A percentile compares a stretch with the other conserved stretches of the same genome.
Conservation (phyloP, 1,140 invertebrate genomes). For the Adelges cooleyi region DNA sequence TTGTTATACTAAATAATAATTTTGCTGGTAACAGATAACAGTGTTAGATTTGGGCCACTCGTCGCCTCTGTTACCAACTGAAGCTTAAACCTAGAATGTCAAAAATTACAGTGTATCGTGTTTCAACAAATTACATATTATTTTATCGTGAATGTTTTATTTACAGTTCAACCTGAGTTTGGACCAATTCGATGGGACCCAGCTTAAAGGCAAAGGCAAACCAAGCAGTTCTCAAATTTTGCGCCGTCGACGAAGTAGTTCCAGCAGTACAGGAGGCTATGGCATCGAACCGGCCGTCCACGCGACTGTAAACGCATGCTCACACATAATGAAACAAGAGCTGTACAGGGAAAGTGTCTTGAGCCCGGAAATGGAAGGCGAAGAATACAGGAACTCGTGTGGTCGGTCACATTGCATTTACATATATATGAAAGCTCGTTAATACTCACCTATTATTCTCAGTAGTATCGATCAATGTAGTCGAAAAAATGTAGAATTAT, state of each 20-base stretch:
- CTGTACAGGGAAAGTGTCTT: slow-evolving; percentile 36
- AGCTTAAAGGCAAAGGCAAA: slow-evolving; percentile 1
- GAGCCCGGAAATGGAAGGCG: slow-evolving; percentile 24
- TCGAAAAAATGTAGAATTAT: too few relatives aligned
- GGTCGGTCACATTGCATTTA: slow-evolving; percentile 25
- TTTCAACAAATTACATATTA: too few relatives aligned
- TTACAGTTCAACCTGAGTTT: slow-evolving; percentile 3
- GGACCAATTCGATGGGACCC: background rate
- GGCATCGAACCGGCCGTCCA: slow-evolving; percentile 37
- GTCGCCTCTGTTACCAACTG: too few relatives aligned
- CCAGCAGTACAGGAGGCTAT: slow-evolving; percentile 35
- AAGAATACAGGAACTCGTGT: slow-evolving; percentile 30
- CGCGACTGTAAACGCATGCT: slow-evolving; percentile 37
- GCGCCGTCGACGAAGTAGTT: slow-evolving; percentile 32
- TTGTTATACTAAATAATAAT: too few relatives aligned
- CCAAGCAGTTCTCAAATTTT: background rate
- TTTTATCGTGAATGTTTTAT: background rate
- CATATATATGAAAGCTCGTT: too few relatives aligned
- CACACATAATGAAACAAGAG: slow-evolving; percentile 36
- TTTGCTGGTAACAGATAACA: too few relatives aligned
- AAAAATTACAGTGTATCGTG: too few relatives aligned
- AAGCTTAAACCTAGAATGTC: too few relatives aligned
- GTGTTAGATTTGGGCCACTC: too few relatives aligned
- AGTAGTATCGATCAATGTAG: too few relatives aligned
- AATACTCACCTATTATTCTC: too few relatives aligned